Base-by-base conservation (phyloP, 2,888 invertebrate genomes). In the Eilema griseolum region DNA sequence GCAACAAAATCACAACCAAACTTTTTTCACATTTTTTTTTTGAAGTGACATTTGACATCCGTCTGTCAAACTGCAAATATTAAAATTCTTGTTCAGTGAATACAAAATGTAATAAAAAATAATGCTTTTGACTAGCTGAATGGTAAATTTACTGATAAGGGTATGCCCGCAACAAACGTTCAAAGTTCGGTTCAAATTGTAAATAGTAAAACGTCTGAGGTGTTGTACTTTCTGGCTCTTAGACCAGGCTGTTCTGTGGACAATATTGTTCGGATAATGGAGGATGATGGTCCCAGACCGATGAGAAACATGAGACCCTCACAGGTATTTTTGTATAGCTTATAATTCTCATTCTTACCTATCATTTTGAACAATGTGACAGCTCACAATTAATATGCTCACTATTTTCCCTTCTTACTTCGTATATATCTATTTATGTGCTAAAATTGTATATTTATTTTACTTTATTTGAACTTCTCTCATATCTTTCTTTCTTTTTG, bases 251-350 rank as follows among this genome's bases (percentile, higher is more conserved):
- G 4, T 31, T 60, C 75, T 8, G 67, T 82, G 8, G 72, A 80
- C 11, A 33, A 59, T 0, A 46, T 80, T 14, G 61, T 79, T 59
- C 75, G 65, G 46, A 81, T 86, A 63, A 78, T 83, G 74, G 78
- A 85, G 37, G 82, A 81, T 0, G 83, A 87, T 0, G 83, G 84
- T 1, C 90, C 90, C 0, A 12, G 61, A 7, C 90, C 90, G 0
- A 90, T 90, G 89, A 70, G 61, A 69, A 71, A 85, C 11, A 66
- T 80, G 72, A 86, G 69, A 52, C 88, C 86, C 0, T 63, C 79
- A 0, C 66, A 88, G 84, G 89, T 88, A 74, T 12, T 11, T 59
- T 28, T 61, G 2, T 5, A 23, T 28, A 11, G 1, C 26, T 57
- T 24, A 24, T 28, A n/a, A n/a, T n/a, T n/a, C n/a, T n/a, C n/a